Evolutionary conservation across 37 sponge, comb jelly and placozoan genomes (phyloP).

Genomic region (Aphrocallistes beatrix): DNA sequence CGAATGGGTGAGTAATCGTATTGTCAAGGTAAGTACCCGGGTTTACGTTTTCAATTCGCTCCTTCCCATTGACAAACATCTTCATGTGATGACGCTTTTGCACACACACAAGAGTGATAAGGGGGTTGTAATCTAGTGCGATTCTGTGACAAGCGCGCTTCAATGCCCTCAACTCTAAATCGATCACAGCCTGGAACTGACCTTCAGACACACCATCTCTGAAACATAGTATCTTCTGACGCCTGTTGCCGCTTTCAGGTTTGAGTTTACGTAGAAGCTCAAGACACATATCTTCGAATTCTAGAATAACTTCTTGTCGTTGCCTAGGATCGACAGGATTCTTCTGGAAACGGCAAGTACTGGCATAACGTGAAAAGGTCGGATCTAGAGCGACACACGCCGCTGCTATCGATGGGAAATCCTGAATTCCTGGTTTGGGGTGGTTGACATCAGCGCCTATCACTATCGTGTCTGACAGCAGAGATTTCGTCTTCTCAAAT

Average conservation of each 20-base stretch:
- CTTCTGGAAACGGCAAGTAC: neutral
- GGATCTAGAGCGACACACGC: neutral
- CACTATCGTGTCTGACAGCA: conserved; percentile 21
- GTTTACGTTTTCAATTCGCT: neutral
- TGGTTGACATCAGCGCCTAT: conserved; percentile 77
- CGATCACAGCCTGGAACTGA: conserved; percentile 48
- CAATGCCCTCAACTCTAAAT: conserved; percentile 41
- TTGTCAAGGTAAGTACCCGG: neutral
- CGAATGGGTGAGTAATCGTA: neutral
- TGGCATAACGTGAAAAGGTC: neutral
- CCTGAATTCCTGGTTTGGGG: conserved; percentile 24
- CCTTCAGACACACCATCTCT: conserved; percentile 78
- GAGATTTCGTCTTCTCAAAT: neutral
- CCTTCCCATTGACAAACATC: conserved; percentile 36
- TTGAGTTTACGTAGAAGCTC: conserved; percentile 39
- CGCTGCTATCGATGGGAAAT: conserved; percentile 50
- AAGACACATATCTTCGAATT: neutral
- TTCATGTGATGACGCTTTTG: conserved; percentile 86
- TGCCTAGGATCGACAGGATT: neutral
- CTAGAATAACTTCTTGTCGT: neutral
- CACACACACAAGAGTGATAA: conserved; percentile 61
- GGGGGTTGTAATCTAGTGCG: conserved; percentile 54
- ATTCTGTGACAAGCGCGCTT: conserved; percentile 55
- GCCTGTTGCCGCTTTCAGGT: conserved; percentile 22
- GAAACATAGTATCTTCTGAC: conserved; percentile 58